Percentiles rank a stretch among this genome's conserved stretches.
Evolutionary conservation across 2,888 invertebrate genomes (phyloP).

Genomic region (Branchellion lobata): DNA sequence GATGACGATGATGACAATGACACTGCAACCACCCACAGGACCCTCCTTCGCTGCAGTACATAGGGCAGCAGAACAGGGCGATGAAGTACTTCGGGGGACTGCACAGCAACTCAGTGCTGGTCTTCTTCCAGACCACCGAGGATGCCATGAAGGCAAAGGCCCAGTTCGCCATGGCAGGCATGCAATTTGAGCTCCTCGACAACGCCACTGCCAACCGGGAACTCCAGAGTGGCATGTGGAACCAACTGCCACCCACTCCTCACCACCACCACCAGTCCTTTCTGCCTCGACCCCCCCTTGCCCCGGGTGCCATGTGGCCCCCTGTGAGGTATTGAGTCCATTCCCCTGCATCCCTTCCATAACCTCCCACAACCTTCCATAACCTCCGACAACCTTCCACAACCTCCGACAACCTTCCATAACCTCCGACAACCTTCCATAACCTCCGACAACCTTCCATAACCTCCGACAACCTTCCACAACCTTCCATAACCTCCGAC

Average conservation of each 20-base stretch:
- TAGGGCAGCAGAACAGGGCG: slow-evolving; percentile 31
- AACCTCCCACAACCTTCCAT: not conserved
- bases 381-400: not conserved
- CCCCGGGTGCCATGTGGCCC: not conserved
- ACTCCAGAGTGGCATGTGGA: slow-evolving; percentile 34
- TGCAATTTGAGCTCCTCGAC: slow-evolving; percentile 35
- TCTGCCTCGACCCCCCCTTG: slow-evolving; percentile 8
- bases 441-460: no score
- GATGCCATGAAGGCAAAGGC: slow-evolving; percentile 42
- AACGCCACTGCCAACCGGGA: slow-evolving; percentile 23
- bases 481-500: no score
- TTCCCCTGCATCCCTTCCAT: not conserved
- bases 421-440: not conserved
- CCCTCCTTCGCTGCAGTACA: slow-evolving; percentile 3
- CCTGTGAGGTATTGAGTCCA: not conserved
- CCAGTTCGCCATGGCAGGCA: slow-evolving; percentile 5
- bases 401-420: not conserved
- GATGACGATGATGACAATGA: not conserved
- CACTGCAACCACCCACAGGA: slow-evolving; percentile 2
- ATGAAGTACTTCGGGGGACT: slow-evolving; percentile 3
- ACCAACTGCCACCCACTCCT: not conserved
- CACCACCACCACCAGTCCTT: slow-evolving; percentile 1
- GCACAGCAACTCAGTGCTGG: slow-evolving; percentile 31
- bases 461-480: no score
- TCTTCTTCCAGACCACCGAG: slow-evolving; percentile 27